These are phyloP conservation scores for Drosophila antonietae DNA, from an alignment of 2,888 invertebrate genomes.

Conservation along the genomic window DNA sequence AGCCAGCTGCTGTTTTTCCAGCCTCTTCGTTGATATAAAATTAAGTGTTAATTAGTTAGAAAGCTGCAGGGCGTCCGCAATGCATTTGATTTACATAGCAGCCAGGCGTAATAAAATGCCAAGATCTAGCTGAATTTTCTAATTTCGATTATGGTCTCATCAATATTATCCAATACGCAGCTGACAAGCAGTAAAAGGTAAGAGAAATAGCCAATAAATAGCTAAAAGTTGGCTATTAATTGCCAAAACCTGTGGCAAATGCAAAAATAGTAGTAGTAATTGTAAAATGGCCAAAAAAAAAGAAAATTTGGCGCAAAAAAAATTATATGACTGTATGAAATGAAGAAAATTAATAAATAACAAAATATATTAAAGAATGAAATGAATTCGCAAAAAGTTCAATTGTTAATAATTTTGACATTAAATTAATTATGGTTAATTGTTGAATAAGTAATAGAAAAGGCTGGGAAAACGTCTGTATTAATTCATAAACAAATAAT, in stretches of 20 bases:
- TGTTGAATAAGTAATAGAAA: too few species aligned
- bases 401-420: too few species aligned
- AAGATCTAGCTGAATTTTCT: conserved; percentile 42
- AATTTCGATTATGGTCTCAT: conserved; percentile 44
- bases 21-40: conserved; percentile 63
- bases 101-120: conserved; percentile 24
- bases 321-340: neutral
- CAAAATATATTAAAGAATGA: neutral
- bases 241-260: neutral
- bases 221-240: conserved; percentile 4
- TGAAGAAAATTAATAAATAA: neutral
- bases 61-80: conserved; percentile 72
- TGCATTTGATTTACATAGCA: conserved; percentile 63
- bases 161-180: conserved; percentile 29
- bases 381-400: too few species aligned
- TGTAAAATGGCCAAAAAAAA: neutral
- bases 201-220: conserved; percentile 8
- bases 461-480: too few species aligned
- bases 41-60: conserved; percentile 80
- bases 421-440: too few species aligned
- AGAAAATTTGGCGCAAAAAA: neutral
- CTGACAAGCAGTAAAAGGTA: conserved; percentile 15
- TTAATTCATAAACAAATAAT: too few species aligned
- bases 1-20: conserved; percentile 72
- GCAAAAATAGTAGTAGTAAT: neutral